Base-by-base conservation (phyloP, 2,797 vertebrate genomes). In the Macropodus opercularis region DNA sequence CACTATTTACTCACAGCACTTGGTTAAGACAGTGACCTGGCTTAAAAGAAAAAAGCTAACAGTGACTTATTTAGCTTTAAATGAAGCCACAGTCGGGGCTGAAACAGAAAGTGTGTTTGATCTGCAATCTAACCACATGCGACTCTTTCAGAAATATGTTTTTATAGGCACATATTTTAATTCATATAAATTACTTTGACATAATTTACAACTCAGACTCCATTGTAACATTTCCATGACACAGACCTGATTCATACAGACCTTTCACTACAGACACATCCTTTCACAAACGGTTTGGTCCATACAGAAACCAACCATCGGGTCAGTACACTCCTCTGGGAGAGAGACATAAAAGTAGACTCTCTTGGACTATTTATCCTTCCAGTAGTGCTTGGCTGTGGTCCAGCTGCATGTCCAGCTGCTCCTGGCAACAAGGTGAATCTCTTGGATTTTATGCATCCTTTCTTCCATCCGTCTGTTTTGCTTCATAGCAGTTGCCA, bases 361-460 rank as follows among this genome's bases (percentile, higher is more conserved):
- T 60, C 46, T 49, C 17, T 8, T 26, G 42, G 49, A 58, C 39
- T 39, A 42, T 19, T 41, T 58, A 54, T 47, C 36, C 51, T 29
- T 69, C 14, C 44, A 36, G 17, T n/a, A 7, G 8, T 32, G 21
- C 13, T 44, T 68, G 21, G 14, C 40, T 67, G 14, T 42, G 22
- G 21, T 58, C 67, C 61, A 59, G 56, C 22, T 39, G 29, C 55
- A 65, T 52, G 50, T 49, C 29, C 24, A 38, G 49, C 60, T 55
- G 8, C 56, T 47, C 34, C 53, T 43, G 59, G 46, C 50, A 68
- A 63, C 56, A 44, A 57, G 17, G 42, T 36, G 41, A 49, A 60
- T 68, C 41, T 71, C 60, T 68, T 35, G 27, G 63, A 75, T 75
- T 59, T 76, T 27, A 27, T 44, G 36, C 26, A 47, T 32, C 27